phyloP scores from a whole-genome alignment of 1,140 invertebrate species.

The Philopotamus ludificatus region DNA sequence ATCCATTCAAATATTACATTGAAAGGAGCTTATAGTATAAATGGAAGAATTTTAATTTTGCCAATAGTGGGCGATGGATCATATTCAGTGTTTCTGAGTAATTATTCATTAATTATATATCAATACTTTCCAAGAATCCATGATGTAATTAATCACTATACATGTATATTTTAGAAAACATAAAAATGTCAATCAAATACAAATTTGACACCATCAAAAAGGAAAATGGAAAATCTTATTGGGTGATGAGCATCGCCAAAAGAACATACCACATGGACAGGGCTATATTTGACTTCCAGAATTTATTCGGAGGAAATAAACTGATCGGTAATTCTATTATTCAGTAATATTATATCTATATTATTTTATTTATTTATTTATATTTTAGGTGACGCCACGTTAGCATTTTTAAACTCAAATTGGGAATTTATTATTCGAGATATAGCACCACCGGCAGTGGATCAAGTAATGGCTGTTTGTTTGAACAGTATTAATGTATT shows the following conservation, averaged over 20 bases:
- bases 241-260: slow-evolving; percentile 50
- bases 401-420: slow-evolving; percentile 51
- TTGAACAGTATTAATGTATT: slow-evolving; percentile 48
- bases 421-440: slow-evolving; percentile 53
- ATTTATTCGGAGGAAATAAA: slow-evolving; percentile 56
- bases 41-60: slow-evolving; percentile 60
- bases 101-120: slow-evolving; percentile 45
- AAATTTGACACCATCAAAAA: slow-evolving; percentile 47
- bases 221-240: slow-evolving; percentile 52
- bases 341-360: not conserved
- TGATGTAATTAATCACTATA: slow-evolving; percentile 9
- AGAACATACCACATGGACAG: slow-evolving; percentile 53
- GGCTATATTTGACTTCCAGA: slow-evolving; percentile 55
- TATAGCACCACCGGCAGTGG: slow-evolving; percentile 50
- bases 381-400: slow-evolving; percentile 52
- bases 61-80: slow-evolving; percentile 60
- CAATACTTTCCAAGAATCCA: not conserved
- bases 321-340: slow-evolving; percentile 48
- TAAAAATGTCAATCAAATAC: slow-evolving; percentile 53
- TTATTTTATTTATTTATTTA: slow-evolving; percentile 13
- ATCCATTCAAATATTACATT: slow-evolving; percentile 52
- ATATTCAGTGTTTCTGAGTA: slow-evolving; percentile 61
- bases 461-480: slow-evolving; percentile 48
- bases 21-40: slow-evolving; percentile 58
- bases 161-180: slow-evolving; percentile 50